Percentiles rank a stretch among this genome's conserved stretches.
These are phyloP conservation scores for Artemisiospiza belli DNA, from an alignment of 2,113 vertebrate genomes.

Conservation along the genomic window DNA sequence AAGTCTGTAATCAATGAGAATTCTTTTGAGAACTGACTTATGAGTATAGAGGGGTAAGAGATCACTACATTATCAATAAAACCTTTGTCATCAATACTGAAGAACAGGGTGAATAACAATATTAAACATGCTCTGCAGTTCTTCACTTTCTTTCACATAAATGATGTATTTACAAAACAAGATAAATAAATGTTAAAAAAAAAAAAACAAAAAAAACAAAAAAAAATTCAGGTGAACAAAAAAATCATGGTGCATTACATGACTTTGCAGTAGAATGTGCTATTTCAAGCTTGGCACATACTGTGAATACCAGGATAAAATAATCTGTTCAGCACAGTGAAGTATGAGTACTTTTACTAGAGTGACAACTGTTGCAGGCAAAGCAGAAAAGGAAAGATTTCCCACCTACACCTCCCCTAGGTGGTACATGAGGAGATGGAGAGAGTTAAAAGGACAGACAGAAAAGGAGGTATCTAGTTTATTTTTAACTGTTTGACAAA, in stretches of 20 bases:
- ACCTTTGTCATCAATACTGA: not conserved
- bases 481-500: not conserved
- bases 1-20: not conserved
- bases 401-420: not conserved
- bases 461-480: not conserved
- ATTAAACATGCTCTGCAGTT: not conserved
- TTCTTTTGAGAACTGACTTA: not conserved
- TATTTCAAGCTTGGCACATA: slow-evolving; percentile 1
- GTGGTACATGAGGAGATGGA: not conserved
- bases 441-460: not conserved
- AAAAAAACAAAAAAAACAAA: not conserved
- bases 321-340: not conserved
- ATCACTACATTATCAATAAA: not conserved
- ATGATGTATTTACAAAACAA: not conserved
- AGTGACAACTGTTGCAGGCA: not conserved
- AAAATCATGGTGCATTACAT: not conserved
- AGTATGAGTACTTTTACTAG: not conserved
- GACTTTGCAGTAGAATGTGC: not conserved
- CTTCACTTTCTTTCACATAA: not conserved
- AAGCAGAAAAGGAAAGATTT: not conserved
- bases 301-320: not conserved
- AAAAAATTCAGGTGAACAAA: not conserved
- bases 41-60: not conserved
- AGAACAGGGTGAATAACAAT: not conserved
- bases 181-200: not conserved